Evolutionary conservation across 2,888 invertebrate genomes (phyloP).

Genomic region (Leptopilina drosophilae): DNA sequence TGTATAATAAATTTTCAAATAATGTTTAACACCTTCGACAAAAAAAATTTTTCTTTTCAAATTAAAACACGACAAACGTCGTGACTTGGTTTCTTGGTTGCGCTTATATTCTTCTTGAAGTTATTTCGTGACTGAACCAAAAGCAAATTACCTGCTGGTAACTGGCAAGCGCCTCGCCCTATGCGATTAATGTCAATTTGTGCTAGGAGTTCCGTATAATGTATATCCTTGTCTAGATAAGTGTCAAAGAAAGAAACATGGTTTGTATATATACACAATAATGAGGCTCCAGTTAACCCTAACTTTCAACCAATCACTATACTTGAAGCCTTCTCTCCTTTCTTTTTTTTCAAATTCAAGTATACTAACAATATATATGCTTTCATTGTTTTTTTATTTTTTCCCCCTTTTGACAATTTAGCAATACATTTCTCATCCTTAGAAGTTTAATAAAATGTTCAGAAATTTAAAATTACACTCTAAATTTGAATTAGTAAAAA

Average conservation of each 20-base stretch:
- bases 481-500: too few relatives aligned
- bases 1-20: neutral
- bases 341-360: neutral
- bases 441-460: too few relatives aligned
- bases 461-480: too few relatives aligned
- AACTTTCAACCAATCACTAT: conserved; percentile 13
- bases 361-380: neutral
- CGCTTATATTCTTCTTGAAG: conserved; percentile 29
- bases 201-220: conserved; percentile 36
- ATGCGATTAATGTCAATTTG: conserved; percentile 40
- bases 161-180: conserved; percentile 38
- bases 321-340: neutral
- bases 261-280: conserved; percentile 34
- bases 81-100: conserved; percentile 23
- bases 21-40: neutral
- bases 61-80: conserved; percentile 29
- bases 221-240: conserved; percentile 37
- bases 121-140: conserved; percentile 31
- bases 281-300: conserved; percentile 27
- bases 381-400: neutral
- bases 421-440: too few relatives aligned
- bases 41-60: neutral
- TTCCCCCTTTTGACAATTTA: too few relatives aligned
- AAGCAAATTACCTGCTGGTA: conserved; percentile 35
- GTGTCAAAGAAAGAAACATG: conserved; percentile 28